Evolutionary conservation across 2,888 invertebrate species (phyloP).

Genomic region (Drosophila conformis): DNA sequence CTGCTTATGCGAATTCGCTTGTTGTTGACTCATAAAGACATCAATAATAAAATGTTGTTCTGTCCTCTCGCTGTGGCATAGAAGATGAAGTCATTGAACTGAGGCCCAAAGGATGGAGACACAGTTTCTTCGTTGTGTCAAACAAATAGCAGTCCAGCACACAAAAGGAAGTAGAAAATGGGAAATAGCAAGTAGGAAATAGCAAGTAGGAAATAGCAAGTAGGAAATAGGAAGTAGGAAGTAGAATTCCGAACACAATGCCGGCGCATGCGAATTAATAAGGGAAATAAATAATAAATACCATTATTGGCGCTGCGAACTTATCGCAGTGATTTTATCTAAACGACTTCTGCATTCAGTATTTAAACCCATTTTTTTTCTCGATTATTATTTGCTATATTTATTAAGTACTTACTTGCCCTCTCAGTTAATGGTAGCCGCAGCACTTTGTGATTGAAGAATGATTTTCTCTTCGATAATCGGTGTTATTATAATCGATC

Average conservation of each 20-base stretch:
- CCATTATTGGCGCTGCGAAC: neutral
- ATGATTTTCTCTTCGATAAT: neutral
- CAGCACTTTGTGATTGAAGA: neutral
- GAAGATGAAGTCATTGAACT: conserved; percentile 75
- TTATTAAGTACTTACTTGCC: neutral
- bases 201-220: neutral
- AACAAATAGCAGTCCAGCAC: conserved; percentile 6
- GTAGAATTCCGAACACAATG: conserved; percentile 14
- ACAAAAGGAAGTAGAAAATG: conserved; percentile 18
- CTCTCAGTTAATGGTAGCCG: neutral
- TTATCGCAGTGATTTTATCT: neutral
- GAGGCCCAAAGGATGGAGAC: conserved; percentile 17
- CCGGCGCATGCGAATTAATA: conserved; percentile 70
- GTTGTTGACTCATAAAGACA: conserved; percentile 64
- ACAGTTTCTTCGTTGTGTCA: neutral
- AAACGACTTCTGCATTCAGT: neutral
- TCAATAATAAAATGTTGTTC: conserved; percentile 72
- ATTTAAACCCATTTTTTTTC: neutral
- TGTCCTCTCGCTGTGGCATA: conserved; percentile 11
- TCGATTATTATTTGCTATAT: neutral
- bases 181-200: neutral
- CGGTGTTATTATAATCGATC: too few species aligned
- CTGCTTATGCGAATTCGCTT: conserved; percentile 74
- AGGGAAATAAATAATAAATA: conserved; percentile 77
- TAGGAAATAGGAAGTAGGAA: neutral